Evolutionary conservation across 2,113 vertebrate species (phyloP).

Genomic region (Butorides virescens): DNA sequence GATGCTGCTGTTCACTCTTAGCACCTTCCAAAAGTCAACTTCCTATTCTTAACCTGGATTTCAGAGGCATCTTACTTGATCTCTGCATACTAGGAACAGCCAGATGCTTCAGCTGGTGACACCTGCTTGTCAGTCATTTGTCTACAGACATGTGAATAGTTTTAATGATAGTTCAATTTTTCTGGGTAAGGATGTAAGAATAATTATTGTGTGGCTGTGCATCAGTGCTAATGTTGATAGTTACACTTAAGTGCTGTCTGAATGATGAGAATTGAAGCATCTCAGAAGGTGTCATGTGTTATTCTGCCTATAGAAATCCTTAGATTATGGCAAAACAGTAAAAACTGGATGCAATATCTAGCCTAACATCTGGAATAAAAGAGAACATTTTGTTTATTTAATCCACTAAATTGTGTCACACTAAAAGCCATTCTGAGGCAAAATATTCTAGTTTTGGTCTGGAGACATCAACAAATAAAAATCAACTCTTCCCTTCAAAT

Average conservation of each 20-base stretch:
- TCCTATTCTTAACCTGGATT: neutral
- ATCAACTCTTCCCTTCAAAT: neutral
- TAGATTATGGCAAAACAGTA: neutral
- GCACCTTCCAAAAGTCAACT: neutral
- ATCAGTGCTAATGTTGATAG: neutral
- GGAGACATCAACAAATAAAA: neutral
- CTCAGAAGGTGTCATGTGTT: neutral
- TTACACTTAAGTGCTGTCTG: neutral
- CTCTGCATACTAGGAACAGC: no score
- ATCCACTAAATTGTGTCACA: neutral
- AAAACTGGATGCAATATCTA: neutral
- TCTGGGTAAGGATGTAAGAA: neutral
- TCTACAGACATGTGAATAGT: neutral
- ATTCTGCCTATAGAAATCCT: neutral
- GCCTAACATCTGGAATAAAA: neutral
- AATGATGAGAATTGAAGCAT: neutral
- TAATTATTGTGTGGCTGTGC: neutral
- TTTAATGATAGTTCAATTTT: neutral
- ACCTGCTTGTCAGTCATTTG: neutral
- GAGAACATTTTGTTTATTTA: neutral
- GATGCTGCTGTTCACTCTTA: neutral
- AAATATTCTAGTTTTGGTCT: neutral
- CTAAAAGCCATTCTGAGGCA: neutral
- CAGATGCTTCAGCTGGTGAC: neutral
- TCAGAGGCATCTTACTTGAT: neutral